A percentile compares a stretch with the other conserved stretches of the same genome.
phyloP scores from a whole-genome alignment of 2,888 invertebrate species.

The Malthinus flaveolus region DNA sequence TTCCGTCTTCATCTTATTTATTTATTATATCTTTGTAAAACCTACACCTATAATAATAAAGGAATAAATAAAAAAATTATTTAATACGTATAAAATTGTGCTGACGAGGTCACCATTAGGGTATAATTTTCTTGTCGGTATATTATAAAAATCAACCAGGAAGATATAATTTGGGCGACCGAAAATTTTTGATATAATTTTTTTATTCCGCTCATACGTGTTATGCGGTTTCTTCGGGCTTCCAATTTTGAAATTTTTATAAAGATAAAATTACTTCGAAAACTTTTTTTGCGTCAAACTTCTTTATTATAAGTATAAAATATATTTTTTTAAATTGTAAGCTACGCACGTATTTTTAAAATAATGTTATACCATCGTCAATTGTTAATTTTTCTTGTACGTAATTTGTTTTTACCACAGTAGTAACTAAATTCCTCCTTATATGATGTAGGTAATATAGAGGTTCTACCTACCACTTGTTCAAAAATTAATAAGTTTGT shows the following conservation, averaged over 20 bases:
- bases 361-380: constrained; percentile 4
- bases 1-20: too few species aligned
- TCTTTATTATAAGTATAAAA: not conserved
- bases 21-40: too few species aligned
- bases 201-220: constrained; percentile 5
- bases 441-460: too few species aligned
- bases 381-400: not conserved
- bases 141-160: constrained; percentile 15
- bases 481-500: too few species aligned
- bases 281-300: too few species aligned
- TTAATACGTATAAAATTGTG: not conserved
- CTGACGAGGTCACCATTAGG: constrained; percentile 12
- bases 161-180: constrained; percentile 15
- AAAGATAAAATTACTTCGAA: constrained; percentile 7
- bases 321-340: constrained; percentile 4
- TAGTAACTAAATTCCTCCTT: too few species aligned
- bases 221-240: constrained; percentile 6
- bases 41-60: too few species aligned
- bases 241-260: constrained; percentile 8
- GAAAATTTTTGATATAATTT: constrained; percentile 11
- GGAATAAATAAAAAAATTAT: not conserved
- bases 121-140: constrained; percentile 21
- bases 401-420: too few species aligned
- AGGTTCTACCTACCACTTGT: too few species aligned
- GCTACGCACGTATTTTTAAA: constrained; percentile 1